Base-by-base conservation (phyloP, 2,113 vertebrate species). In the Alosa alosa region DNA sequence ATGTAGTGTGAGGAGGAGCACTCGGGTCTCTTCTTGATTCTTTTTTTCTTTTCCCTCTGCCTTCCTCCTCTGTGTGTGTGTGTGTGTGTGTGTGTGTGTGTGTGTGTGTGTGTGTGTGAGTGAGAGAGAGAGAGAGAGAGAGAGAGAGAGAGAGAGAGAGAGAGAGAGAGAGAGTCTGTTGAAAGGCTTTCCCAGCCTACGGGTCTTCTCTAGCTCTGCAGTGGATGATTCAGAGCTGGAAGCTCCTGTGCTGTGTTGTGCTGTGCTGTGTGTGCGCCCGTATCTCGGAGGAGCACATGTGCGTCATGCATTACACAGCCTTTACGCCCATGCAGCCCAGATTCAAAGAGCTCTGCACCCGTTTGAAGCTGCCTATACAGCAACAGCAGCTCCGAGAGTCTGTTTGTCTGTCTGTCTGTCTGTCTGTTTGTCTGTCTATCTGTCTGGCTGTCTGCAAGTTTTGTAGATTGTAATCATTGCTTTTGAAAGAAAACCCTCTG, bases 291-390 rank as follows among this genome's bases (percentile, higher is more conserved):
- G 11, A 36, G 25, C 72, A 78, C 25, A 36, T 78, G 72, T 72
- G 72, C 72, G 72, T 78, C 72, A 78, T 78, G 72, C 72, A 36
- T 78, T 78, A 39, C 72, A 11, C 72, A 78, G 72, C 72, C 72
- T 78, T 78, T 13, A 39, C 72, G 36, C 31, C 36, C 72, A 36
- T 78, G 72, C 72, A 78, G 72, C 25, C 72, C 72, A 78, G 72
- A 78, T 31, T 41, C 72, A 78, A 78, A 78, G 72, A 78, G 72
- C 0, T 17, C 8, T 10, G 25, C 68, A 18, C 25, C 72, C 31
- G 55, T 39, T 39, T 39, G 13, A 39, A 78, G 36, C 72, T 78
- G 72, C 72, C 72, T 39, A 31, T 39, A 5, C 36, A 41, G 3
- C 72, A 17, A 18, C 72, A 31, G 68, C 25, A 75, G 31, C 64